Conservation (phyloP, 1,140 invertebrate species). For the Rhizoglyphus robini region DNA sequence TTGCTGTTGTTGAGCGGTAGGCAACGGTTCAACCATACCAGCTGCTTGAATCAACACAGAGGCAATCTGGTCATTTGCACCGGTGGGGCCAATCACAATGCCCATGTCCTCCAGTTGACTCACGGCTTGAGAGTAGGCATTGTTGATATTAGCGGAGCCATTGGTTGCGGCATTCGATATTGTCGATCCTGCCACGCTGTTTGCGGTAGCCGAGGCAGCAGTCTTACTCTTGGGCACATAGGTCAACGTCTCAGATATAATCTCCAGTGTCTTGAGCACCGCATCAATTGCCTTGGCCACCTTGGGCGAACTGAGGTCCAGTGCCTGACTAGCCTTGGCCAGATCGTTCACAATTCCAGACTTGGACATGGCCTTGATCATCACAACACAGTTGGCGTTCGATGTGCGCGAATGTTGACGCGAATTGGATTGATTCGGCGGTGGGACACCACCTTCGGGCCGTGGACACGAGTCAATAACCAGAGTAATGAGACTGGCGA, state of each 20-base stretch:
- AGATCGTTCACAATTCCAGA: conserved; percentile 63
- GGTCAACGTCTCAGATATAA: conserved; percentile 62
- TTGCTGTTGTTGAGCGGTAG: conserved; percentile 28
- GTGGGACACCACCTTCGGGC: conserved; percentile 35
- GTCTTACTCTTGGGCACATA: conserved; percentile 33
- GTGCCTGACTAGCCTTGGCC: conserved; percentile 61
- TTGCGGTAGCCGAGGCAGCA: background rate
- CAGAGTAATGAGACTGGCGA: too few species aligned
- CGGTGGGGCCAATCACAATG: conserved; percentile 24
- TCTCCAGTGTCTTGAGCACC: conserved; percentile 65
- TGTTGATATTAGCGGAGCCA: background rate
- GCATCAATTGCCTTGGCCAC: conserved; percentile 64
- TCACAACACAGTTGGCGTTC: conserved; percentile 45
- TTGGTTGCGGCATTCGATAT: background rate
- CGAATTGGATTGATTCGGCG: background rate
- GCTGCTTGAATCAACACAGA: conserved; percentile 26
- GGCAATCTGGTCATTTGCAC: conserved; percentile 32
- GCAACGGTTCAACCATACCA: too few species aligned
- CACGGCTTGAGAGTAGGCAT: background rate
- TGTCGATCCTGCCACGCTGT: background rate
- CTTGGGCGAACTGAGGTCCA: conserved; percentile 68
- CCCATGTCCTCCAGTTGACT: background rate
- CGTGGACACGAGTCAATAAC: too few species aligned
- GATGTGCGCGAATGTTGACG: background rate
- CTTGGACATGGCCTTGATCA: conserved; percentile 43